Evolutionary conservation across 35 echinoderm and acorn worm species (phyloP), one percentile per base, ranked within the genome.

Genomic region (Stichopus chloronotus): DNA sequence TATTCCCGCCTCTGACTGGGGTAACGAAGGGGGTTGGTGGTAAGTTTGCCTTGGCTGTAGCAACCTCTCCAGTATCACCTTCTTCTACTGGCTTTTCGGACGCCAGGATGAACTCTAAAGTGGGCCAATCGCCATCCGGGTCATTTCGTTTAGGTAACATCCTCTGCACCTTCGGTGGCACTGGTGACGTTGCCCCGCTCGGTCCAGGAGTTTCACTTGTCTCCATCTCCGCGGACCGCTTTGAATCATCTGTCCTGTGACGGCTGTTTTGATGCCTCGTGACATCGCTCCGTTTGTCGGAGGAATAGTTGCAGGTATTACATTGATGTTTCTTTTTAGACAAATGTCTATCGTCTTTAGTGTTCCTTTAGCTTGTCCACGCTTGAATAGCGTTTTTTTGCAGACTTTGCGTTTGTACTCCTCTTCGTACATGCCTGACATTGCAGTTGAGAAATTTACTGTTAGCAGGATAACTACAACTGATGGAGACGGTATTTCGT

Each of bases 1-100:
- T 65, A 4, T 65, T 17, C 61, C 0, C 12, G 78, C 84, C 56
- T 87, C 84, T 57, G 53, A 87, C 52, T 58, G 84, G 84, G 43
- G 56, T 87, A 25, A 63, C 84, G 24, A 10, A 53, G 21, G 84
- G 84, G 2, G 84, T 87, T 17, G 84, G 84, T 6, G 84, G 84
- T 8, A 11, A 19, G 43, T 22, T 87, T 16, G 4, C 43, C 17
- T 87, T 19, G 9, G 10, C 22, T 19, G 21, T 57, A 5, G 16
- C 55, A 12, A 14, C 30, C 11, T 12, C 78, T 25, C 17, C 9
- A 7, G 25, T 19, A 4, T 13, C 82, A n/a, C 23, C 52, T 11
- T 17, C 56, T 7, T 55, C 7, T 17, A 7, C 8, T 17, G 82
- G 82, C 9, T 21, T 56, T n/a, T 87, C 55, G 6, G 43, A 53